phyloP scores from a whole-genome alignment of 2,113 vertebrate species.

The Chloropsis hardwickii region DNA sequence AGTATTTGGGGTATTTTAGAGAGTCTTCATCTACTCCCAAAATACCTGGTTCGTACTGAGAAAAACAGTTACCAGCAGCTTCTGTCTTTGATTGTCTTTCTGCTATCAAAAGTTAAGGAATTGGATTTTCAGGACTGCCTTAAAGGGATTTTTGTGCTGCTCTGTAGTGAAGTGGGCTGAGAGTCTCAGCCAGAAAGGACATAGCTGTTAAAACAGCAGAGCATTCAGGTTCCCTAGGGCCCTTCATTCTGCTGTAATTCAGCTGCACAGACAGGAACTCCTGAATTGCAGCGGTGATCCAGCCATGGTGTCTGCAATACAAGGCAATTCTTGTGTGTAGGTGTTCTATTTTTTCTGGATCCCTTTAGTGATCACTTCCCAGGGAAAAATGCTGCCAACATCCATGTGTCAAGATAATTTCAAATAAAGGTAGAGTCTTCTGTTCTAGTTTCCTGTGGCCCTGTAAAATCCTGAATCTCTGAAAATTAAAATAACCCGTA shows the following conservation, averaged over 20 bases:
- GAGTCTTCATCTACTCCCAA: not conserved
- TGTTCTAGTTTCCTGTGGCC: not conserved
- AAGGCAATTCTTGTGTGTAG: fast-evolving
- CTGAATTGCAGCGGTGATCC: not conserved
- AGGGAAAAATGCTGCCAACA: not conserved
- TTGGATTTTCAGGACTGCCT: not conserved
- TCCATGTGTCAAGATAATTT: not conserved
- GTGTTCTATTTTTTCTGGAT: not conserved
- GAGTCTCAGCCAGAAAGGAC: not conserved
- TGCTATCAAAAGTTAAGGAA: not conserved
- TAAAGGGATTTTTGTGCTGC: not conserved
- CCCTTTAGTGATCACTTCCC: not conserved
- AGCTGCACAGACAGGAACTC: not conserved
- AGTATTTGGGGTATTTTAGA: not conserved
- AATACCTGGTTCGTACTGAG: not conserved
- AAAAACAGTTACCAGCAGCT: not conserved
- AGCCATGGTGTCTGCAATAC: not conserved
- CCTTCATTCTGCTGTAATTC: not conserved
- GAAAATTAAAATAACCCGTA: not conserved
- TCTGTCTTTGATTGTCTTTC: not conserved
- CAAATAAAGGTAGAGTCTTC: not conserved
- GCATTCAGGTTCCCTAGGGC: not conserved
- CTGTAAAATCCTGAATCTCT: not conserved
- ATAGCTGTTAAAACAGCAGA: not conserved
- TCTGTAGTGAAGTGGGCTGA: not conserved